Conservation (phyloP, 2,113 vertebrate species). For the Sinocyclocheilus anophthalmus region DNA sequence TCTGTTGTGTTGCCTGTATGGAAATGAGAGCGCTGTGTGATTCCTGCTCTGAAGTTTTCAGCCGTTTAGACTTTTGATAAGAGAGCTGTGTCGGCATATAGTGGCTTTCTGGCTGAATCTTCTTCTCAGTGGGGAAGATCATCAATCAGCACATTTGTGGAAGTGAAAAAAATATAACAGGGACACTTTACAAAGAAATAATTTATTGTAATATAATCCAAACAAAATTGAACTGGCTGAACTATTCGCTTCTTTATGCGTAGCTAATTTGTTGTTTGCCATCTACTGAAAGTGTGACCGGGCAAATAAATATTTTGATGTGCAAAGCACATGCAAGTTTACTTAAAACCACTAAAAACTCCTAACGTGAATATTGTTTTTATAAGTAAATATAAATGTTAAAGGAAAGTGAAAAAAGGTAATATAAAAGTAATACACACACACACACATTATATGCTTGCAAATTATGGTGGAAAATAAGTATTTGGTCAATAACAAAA, state of each 20-base stretch:
- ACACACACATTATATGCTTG: no score
- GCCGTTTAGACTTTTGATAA: conserved; percentile 45
- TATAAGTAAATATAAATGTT: no score
- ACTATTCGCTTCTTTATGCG: background rate
- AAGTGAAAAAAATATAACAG: background rate
- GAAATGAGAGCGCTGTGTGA: conserved; percentile 30
- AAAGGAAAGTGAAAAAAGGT: no score
- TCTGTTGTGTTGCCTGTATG: conserved; percentile 35
- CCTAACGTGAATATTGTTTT: background rate
- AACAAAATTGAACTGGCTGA: conserved; percentile 6
- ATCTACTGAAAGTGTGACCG: background rate
- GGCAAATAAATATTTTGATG: background rate
- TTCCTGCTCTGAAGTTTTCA: conserved; percentile 32
- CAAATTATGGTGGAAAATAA: no score
- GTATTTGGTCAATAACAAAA: no score
- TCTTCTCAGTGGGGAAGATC: conserved; percentile 25
- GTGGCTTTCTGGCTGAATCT: conserved; percentile 18
- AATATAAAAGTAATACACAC: no score
- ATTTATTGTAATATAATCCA: conserved; percentile 23
- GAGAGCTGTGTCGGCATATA: conserved; percentile 16
- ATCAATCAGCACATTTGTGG: conserved; percentile 9
- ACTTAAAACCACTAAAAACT: no score
- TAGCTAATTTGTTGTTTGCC: background rate
- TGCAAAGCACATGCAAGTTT: background rate
- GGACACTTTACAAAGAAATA: background rate